A percentile compares a stretch with the other conserved stretches of the same genome.
Evolutionary conservation across 1,140 invertebrate genomes (phyloP).

Genomic region (Euschistus heros): DNA sequence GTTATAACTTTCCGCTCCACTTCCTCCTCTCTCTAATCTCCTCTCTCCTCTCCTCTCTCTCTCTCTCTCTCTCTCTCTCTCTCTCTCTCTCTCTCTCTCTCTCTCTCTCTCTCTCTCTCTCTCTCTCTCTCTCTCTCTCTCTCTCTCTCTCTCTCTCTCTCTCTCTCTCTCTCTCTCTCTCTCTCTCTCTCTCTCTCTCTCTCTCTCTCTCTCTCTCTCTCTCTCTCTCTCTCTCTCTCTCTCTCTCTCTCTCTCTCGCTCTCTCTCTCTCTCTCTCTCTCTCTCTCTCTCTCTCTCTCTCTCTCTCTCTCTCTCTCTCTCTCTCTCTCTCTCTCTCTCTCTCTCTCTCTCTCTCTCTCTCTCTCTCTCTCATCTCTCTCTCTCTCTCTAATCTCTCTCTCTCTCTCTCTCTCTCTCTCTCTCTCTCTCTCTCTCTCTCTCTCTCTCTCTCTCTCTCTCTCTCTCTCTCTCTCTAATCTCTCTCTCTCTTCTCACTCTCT

Average conservation of each 20-base stretch:
- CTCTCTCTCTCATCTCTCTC: neutral
- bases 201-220: slow-evolving; percentile 8
- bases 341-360: slow-evolving; percentile 17
- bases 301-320: neutral
- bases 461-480: no score
- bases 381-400: no score
- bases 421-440: no score
- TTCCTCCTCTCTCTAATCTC: neutral
- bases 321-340: neutral
- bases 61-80: slow-evolving; percentile 8
- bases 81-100: slow-evolving; percentile 9
- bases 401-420: no score
- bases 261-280: slow-evolving; percentile 6
- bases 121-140: slow-evolving; percentile 1
- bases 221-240: neutral
- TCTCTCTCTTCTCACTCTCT: no score
- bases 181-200: slow-evolving; percentile 13
- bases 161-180: slow-evolving; percentile 6
- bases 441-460: no score
- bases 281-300: neutral
- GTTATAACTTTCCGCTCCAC: neutral
- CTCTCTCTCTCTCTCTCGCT: neutral
- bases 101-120: neutral
- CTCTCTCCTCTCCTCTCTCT: neutral
- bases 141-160: neutral